Conservation (phyloP, 92 coral and sea anemone species). For the Porites evermanni region DNA sequence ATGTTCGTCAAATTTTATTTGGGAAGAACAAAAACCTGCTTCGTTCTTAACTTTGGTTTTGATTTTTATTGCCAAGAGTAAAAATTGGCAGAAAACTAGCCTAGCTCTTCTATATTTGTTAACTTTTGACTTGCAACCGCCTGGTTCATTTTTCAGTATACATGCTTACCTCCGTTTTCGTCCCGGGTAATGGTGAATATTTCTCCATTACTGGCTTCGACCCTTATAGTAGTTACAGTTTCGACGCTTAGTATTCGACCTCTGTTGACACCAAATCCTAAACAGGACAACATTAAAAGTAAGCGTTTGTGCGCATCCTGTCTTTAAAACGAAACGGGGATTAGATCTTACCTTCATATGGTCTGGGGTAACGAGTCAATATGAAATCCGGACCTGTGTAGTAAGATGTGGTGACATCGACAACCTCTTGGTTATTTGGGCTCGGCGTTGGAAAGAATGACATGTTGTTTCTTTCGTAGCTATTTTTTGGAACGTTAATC, state of each 20-base stretch:
- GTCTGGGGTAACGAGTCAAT: neutral
- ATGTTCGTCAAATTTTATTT: too few species aligned
- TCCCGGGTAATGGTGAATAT: too few species aligned
- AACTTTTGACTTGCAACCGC: too few species aligned
- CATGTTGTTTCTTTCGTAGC: neutral
- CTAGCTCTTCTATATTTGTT: too few species aligned
- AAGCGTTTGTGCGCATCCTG: neutral
- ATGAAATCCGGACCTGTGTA: rapidly evolving
- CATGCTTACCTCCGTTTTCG: too few species aligned
- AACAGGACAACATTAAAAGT: neutral
- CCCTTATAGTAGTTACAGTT: neutral
- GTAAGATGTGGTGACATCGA: neutral
- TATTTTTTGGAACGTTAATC: neutral
- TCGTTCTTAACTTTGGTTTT: too few species aligned
- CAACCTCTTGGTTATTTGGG: neutral
- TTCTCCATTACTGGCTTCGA: neutral
- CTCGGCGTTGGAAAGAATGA: neutral
- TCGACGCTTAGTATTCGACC: neutral
- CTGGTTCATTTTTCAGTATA: too few species aligned
- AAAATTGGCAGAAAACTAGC: too few species aligned
- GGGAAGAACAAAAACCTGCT: too few species aligned
- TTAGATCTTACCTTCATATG: neutral
- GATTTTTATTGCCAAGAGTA: too few species aligned
- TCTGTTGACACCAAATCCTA: neutral
- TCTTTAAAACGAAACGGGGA: neutral